Base-by-base conservation (phyloP, 2,113 vertebrate genomes). In the Caranx ignobilis region DNA sequence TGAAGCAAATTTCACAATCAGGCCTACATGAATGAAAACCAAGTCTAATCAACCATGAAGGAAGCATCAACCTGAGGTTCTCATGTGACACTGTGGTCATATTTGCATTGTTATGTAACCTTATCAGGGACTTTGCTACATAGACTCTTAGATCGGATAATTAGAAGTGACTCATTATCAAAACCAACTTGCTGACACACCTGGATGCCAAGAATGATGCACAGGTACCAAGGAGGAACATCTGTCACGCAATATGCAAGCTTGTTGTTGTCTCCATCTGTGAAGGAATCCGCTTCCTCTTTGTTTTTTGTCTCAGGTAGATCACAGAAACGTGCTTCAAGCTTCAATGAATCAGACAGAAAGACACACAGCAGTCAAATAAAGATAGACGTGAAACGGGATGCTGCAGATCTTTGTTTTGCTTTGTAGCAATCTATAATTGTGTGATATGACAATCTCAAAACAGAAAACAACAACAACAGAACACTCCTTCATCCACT, bases 181-280 rank as follows among this genome's bases (percentile, higher is more conserved):
- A 73, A 62, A 26, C 2, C 32, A 2, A 1, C 18, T 37, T 43
- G n/a, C 45, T 67, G 65, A 77, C 81, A 11, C 76, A 94, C 97
- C 97, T 99, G 98, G 89, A 97, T 95, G 50, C 97, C 98, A 65
- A 99, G 81, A 73, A 99, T 88, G 90, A 98, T 95, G 90, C 97
- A 98, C 60, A 99, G 94, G 85, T 99, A 95, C 98, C 97, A 99
- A 0, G 98, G 97, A 3, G 97, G 98, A 3, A 93, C 85, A 0
- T 99, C 97, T 0, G 96, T 96, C 57, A 99, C 79, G 2, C 91
- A 80, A 13, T 98, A 99, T 5, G 91, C 95, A 35, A 97, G 88
- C 32, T 93, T 95, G 78, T 86, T 90, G 26, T 5, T 43, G 12
- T 86, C 87, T 13, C 48, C 78, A 10, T 67, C 77, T 0, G 34